Conservation (phyloP, 1,140 invertebrate genomes). For the Eupristina koningsbergeri region DNA sequence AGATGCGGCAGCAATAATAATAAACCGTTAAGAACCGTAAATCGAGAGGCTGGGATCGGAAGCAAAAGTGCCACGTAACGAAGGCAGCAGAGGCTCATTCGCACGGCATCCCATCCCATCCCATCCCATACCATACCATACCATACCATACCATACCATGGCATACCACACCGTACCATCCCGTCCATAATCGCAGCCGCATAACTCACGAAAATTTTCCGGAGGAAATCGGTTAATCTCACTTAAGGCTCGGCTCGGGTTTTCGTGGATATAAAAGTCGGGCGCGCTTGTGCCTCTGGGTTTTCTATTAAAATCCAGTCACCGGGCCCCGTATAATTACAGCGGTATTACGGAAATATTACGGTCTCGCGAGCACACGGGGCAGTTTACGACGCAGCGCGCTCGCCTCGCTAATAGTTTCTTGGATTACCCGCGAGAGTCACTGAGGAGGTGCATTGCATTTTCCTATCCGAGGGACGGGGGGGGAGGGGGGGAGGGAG, state of each 20-base stretch:
- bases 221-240: slow-evolving; percentile 11
- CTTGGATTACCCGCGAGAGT: slow-evolving; percentile 42
- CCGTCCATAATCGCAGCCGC: too few relatives aligned
- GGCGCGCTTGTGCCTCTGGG: not conserved
- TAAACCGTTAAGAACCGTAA: slow-evolving; percentile 39
- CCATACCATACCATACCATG: too few relatives aligned
- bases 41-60: slow-evolving; percentile 2
- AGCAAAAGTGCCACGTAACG: slow-evolving; percentile 34
- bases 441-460: slow-evolving; percentile 32
- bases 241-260: not conserved
- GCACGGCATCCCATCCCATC: not conserved
- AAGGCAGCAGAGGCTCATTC: slow-evolving; percentile 25
- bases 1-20: slow-evolving; percentile 9
- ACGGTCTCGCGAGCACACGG: slow-evolving; percentile 26
- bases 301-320: slow-evolving; percentile 40
- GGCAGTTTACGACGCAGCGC: slow-evolving; percentile 41
- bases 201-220: not conserved
- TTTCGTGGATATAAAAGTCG: slow-evolving; percentile 40
- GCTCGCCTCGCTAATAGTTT: slow-evolving; percentile 46
- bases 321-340: slow-evolving; percentile 36
- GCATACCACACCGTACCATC: too few relatives aligned
- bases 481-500: not conserved
- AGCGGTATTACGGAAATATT: slow-evolving; percentile 46
- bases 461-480: slow-evolving; percentile 1
- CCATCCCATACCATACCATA: too few relatives aligned